Evolutionary conservation across 2,888 invertebrate species (phyloP), one percentile per base, ranked within the genome.

Genomic region (Hirtodrosophila cameraria): DNA sequence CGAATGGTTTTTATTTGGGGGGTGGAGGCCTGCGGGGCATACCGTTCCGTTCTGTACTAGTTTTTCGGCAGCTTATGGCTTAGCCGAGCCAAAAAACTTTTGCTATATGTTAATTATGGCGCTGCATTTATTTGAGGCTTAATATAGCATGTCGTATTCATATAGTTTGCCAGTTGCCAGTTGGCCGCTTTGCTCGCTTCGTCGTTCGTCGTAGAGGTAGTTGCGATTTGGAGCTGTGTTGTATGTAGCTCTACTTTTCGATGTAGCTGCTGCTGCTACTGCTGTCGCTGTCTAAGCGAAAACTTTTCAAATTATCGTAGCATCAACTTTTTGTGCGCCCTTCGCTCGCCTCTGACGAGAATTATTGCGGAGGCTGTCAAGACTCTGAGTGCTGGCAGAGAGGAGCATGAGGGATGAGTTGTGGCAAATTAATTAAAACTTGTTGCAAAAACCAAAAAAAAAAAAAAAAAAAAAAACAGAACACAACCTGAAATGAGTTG

Each of bases 71-170:
- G 71, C 73, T 75, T 75, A 61, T 43, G 59, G 73, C 54, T 80
- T 59, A 73, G 77, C 45, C 28, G 52, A 54, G 39, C 38, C n/a
- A n/a, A 20, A 64, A 87, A 86, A 88, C 78, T 87, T 87, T 87
- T 73, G 73, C 87, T 82, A 82, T 85, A 87, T 85, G 87, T 88
- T 88, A 86, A 87, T 87, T 87, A 88, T 82, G 83, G 75, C 79
- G 67, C 58, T 75, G 85, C 81, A 85, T 83, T 87, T 81, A 85
- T 81, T 85, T 85, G 80, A 86, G 75, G 80, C 82, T 82, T 82
- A 82, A 85, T 86, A 82, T 67, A 70, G 67, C 86, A 72, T 82
- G 74, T 68, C 62, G 69, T 82, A 69, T 63, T 79, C 76, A 69
- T 67, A 75, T 69, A 75, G 74, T 77, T 77, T 53, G 49, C 73